These are phyloP conservation scores for Lutraria lutraria DNA, from an alignment of 2,888 invertebrate genomes.

Conservation along the genomic window DNA sequence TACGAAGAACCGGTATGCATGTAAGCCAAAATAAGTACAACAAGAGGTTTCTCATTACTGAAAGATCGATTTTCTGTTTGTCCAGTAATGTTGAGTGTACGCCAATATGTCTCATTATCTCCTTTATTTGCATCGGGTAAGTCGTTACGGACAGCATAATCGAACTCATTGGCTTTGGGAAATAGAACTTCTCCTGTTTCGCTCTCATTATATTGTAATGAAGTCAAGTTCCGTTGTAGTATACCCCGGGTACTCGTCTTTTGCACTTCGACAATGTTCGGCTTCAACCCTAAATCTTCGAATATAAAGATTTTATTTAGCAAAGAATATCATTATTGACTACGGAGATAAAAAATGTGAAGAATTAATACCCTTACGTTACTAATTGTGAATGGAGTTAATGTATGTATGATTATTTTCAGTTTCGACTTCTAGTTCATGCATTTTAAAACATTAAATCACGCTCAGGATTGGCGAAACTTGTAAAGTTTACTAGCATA, in stretches of 20 bases:
- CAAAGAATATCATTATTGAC: too few relatives aligned
- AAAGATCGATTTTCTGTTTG: neutral
- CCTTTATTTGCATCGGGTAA: neutral
- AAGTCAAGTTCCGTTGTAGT: neutral
- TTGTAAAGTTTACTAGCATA: too few relatives aligned
- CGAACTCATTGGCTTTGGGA: neutral
- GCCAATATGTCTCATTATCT: neutral
- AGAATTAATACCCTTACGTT: neutral
- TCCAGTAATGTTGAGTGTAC: neutral
- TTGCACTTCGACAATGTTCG: neutral
- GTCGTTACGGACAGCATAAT: neutral
- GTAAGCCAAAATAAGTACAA: conserved; percentile 60
- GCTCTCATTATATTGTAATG: neutral
- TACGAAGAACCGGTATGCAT: conserved; percentile 68
- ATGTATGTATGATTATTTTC: too few relatives aligned
- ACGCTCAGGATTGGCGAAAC: too few relatives aligned
- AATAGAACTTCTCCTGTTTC: neutral
- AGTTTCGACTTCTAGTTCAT: too few relatives aligned
- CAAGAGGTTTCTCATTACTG: neutral
- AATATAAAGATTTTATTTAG: too few relatives aligned
- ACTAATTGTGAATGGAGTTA: too few relatives aligned
- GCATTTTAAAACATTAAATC: too few relatives aligned
- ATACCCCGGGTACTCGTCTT: neutral
- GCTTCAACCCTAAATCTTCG: neutral
- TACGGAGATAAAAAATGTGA: neutral